These are phyloP conservation scores for Larimichthys polyactis DNA, from an alignment of 2,113 vertebrate genomes.

Conservation along the genomic window DNA sequence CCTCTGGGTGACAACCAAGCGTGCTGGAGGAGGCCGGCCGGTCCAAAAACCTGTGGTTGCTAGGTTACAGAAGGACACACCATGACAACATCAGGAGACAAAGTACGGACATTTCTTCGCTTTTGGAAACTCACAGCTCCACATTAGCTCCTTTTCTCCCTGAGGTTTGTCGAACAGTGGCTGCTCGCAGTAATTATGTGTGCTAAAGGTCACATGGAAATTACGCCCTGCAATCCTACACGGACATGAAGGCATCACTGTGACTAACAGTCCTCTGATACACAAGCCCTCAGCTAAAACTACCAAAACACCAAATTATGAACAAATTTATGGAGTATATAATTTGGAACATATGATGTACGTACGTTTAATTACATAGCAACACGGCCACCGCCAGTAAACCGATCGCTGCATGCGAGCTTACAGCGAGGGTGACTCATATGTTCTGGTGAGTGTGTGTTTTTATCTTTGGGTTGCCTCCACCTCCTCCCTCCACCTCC, in stretches of 20 bases:
- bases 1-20: slow-evolving; percentile 35
- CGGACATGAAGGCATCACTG: slow-evolving; percentile 16
- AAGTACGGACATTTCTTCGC: no score
- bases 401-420: slow-evolving; percentile 15
- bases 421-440: slow-evolving; percentile 72
- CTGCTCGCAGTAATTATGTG: slow-evolving; percentile 29
- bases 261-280: neutral
- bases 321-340: slow-evolving; percentile 46
- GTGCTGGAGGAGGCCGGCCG: neutral
- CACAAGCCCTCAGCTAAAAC: neutral
- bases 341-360: slow-evolving; percentile 63
- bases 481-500: slow-evolving; percentile 67
- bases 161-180: neutral
- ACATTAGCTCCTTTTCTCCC: neutral
- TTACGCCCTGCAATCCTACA: slow-evolving; percentile 22
- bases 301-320: slow-evolving; percentile 19
- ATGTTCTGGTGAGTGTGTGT: slow-evolving; percentile 67
- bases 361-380: slow-evolving; percentile 75
- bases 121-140: neutral
- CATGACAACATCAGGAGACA: slow-evolving; percentile 14
- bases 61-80: slow-evolving; percentile 38
- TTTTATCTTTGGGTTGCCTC: slow-evolving; percentile 60
- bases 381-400: slow-evolving; percentile 70
- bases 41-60: slow-evolving; percentile 24
- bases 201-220: slow-evolving; percentile 54